Evolutionary conservation across 23 tunicate species (phyloP), one percentile per base, ranked within the genome.

Genomic region (Phallusia fumigata): DNA sequence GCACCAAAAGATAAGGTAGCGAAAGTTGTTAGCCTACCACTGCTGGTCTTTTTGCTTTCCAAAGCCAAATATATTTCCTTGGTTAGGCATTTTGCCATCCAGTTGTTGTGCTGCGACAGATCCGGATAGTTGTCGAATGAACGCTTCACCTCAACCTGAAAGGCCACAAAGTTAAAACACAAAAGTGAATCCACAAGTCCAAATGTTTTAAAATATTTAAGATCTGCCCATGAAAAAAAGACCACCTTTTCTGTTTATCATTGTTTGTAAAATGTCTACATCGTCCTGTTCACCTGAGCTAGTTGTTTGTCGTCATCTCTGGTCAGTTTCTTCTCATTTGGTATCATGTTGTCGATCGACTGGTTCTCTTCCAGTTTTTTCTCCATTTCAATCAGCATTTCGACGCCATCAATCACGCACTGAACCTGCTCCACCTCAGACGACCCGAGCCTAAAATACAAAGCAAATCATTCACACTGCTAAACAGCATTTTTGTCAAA

Each of bases 1-100:
- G n/a, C n/a, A n/a, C n/a, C n/a, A n/a, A n/a, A n/a, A n/a, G n/a
- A n/a, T n/a, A n/a, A n/a, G n/a, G n/a, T n/a, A n/a, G n/a, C 58
- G 18, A 51, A 51, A 51, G 15, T 15, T 51, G 69, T 22, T 24
- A 24, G 26, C 69, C 36, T 49, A 85, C 98, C 98, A 21, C 35
- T 65, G 36, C 76, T 76, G 22, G 98, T 95, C 52, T 35, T 95
- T 74, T 86, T 89, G 83, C 86, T 88, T 72, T 86, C 85, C 36
- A 95, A 85, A 18, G 83, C 86, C 0, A 73, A 65, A 74, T 86
- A 95, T 19, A 89, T 91, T 74, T 89, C 95, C 52, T 90, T 90
- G 30, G 98, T 95, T 75, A 95, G 65, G 53, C 90, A 86, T 78
- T 89, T 95, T 3, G 98, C 88, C 98, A 95, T 95, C 95, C 95